Conservation (phyloP, 2,888 invertebrate species). For the Halictus quadricinctus region DNA sequence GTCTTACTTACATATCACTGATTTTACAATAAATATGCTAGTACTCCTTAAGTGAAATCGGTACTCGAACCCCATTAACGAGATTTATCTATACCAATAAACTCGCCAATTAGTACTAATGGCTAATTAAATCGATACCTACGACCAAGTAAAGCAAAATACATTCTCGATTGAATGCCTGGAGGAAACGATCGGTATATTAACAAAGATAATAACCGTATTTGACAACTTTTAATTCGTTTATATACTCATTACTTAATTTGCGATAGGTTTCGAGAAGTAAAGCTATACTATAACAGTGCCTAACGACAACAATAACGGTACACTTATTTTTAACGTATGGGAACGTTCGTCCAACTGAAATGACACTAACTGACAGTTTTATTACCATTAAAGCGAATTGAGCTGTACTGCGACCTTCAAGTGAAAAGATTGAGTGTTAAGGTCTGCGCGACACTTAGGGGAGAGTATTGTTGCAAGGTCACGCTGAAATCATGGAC, state of each 20-base stretch:
- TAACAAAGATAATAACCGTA: background rate
- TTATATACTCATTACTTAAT: background rate
- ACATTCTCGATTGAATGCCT: background rate
- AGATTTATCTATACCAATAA: background rate
- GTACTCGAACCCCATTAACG: background rate
- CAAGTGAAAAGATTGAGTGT: background rate
- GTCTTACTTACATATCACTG: background rate
- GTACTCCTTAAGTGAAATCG: background rate
- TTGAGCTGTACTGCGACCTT: background rate
- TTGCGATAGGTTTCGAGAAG: background rate
- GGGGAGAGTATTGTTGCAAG: slow-evolving; percentile 1
- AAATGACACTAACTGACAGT: background rate
- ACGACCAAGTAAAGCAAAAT: background rate
- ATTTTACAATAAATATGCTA: background rate
- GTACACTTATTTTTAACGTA: background rate
- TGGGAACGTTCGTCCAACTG: background rate
- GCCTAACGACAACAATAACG: background rate
- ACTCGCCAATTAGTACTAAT: background rate
- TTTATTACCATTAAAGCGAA: background rate
- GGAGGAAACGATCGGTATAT: background rate
- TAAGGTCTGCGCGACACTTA: background rate
- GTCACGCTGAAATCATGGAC: background rate
- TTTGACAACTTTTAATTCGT: background rate
- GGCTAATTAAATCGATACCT: background rate
- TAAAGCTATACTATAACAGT: background rate